These are phyloP conservation scores for Acrocephalus scirpaceus DNA, from an alignment of 2,797 vertebrate genomes.

Conservation along the genomic window DNA sequence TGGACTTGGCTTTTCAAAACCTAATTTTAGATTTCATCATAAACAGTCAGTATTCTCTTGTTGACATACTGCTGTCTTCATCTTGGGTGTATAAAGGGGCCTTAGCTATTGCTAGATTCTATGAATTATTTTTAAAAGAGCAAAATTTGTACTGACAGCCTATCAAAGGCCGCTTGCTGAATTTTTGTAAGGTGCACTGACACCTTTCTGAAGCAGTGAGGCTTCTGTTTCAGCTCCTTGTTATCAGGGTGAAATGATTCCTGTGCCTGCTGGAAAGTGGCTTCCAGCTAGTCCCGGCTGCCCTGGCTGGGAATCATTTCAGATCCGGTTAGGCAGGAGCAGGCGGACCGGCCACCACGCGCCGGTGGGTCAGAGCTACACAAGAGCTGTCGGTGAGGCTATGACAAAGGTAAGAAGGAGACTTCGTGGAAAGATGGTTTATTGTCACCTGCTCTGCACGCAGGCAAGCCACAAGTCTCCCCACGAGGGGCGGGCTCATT, in stretches of 20 bases:
- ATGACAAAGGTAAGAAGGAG: too few relatives aligned
- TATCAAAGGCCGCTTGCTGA: not conserved
- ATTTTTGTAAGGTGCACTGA: not conserved
- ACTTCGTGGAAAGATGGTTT: too few relatives aligned
- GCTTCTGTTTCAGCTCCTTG: not conserved
- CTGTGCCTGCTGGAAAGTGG: too few relatives aligned
- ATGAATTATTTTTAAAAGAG: not conserved
- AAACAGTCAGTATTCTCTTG: not conserved
- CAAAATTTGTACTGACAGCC: not conserved
- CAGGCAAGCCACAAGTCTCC: too few relatives aligned
- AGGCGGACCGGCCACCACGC: too few relatives aligned
- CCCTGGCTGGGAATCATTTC: too few relatives aligned
- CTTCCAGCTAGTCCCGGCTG: too few relatives aligned
- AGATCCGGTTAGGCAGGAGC: too few relatives aligned
- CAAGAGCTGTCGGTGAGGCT: too few relatives aligned
- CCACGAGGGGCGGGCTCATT: too few relatives aligned
- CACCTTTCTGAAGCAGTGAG: not conserved
- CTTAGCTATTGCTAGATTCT: not conserved
- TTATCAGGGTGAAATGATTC: not conserved
- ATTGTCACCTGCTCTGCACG: too few relatives aligned
- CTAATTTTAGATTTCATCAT: not conserved
- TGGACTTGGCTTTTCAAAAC: not conserved
- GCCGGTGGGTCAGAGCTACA: too few relatives aligned
- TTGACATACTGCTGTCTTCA: not conserved
- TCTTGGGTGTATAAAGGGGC: not conserved